Percentiles rank a stretch among this genome's conserved stretches.
Evolutionary conservation across 2,113 vertebrate species (phyloP).

Genomic region (Odocoileus virginianus): DNA sequence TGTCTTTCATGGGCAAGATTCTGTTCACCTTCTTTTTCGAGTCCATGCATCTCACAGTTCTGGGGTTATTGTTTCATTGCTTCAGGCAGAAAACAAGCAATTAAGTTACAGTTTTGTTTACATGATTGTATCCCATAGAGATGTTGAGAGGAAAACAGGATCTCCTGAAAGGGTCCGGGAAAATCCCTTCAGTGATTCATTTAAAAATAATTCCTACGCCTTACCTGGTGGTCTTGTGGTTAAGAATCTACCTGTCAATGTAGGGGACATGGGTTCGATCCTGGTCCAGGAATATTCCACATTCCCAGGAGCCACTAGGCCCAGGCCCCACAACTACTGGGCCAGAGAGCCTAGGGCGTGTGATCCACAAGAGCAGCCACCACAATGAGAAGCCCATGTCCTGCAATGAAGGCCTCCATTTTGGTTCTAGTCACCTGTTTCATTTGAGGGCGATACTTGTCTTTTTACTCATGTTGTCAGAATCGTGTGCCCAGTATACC

Average conservation of each 20-base stretch:
- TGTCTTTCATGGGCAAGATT: neutral
- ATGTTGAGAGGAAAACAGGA: neutral
- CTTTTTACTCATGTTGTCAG: neutral
- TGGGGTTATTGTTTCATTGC: neutral
- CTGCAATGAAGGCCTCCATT: neutral
- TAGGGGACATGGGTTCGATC: neutral
- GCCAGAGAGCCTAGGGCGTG: neutral
- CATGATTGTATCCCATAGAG: neutral
- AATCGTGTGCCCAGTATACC: neutral
- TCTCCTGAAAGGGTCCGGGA: neutral
- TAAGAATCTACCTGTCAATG: neutral
- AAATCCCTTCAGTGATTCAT: neutral
- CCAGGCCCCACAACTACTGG: neutral
- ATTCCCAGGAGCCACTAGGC: neutral
- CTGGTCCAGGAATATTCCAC: neutral
- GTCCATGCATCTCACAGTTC: neutral
- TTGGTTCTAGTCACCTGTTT: neutral
- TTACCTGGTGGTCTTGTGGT: neutral
- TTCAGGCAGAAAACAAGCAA: neutral
- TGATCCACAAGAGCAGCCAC: neutral
- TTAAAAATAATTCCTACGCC: neutral
- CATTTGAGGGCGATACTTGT: neutral
- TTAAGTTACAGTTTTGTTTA: neutral
- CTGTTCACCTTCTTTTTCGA: neutral
- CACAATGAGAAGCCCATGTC: fast-evolving